These are phyloP conservation scores for Lerema accius DNA, from an alignment of 1,140 invertebrate genomes.

Conservation along the genomic window DNA sequence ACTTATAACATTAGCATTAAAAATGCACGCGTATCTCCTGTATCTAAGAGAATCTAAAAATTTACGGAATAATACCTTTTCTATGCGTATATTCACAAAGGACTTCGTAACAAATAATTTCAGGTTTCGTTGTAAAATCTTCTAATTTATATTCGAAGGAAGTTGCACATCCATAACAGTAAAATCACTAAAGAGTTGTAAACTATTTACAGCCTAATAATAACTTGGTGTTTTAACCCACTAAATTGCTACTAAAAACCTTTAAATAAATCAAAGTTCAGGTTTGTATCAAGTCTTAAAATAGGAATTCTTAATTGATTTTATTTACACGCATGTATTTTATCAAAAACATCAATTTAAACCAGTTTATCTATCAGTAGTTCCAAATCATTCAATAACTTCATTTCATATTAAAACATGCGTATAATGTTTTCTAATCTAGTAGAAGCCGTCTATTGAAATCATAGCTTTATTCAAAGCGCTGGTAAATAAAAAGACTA, in stretches of 20 bases:
- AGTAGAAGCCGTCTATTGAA: conserved; percentile 36
- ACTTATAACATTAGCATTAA: too few species aligned
- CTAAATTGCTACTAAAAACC: not conserved
- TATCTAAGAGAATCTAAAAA: too few species aligned
- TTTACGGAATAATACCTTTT: too few species aligned
- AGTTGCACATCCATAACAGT: conserved; percentile 50
- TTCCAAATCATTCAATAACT: conserved; percentile 16
- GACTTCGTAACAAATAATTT: conserved; percentile 51
- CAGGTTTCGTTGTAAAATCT: conserved; percentile 46
- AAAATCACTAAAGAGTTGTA: conserved; percentile 48
- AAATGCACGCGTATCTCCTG: too few species aligned
- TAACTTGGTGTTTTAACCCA: conserved; percentile 16
- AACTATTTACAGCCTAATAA: conserved; percentile 51
- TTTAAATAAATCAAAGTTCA: not conserved
- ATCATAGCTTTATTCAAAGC: conserved; percentile 47
- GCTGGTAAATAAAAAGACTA: conserved; percentile 49
- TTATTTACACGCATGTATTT: conserved; percentile 33
- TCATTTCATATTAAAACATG: conserved; percentile 13
- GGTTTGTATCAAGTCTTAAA: conserved; percentile 14
- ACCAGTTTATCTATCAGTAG: conserved; percentile 1
- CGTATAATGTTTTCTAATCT: conserved; percentile 32
- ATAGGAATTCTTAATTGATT: too few species aligned
- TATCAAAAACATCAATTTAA: conserved; percentile 25
- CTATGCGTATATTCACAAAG: conserved; percentile 9
- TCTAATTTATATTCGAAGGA: conserved; percentile 44